phyloP scores from a whole-genome alignment of 2,797 vertebrate genomes.

The Pogonophryne albipinna region DNA sequence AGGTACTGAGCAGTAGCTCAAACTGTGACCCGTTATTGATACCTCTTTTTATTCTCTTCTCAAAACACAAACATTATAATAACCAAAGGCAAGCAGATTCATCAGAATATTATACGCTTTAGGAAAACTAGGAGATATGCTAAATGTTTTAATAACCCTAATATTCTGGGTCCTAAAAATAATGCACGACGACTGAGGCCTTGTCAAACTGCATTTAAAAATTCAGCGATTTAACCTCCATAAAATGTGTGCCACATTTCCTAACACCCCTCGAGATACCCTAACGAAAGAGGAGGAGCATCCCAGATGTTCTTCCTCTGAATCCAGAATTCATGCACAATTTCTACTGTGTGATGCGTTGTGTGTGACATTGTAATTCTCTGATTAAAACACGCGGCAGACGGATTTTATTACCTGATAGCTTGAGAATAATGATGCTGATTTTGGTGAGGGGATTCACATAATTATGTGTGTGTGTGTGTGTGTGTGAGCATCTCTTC shows the following conservation, averaged over 20 bases:
- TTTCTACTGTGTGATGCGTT: neutral
- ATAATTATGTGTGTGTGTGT: neutral
- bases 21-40: neutral
- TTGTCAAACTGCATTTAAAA: slow-evolving; percentile 6
- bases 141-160: neutral
- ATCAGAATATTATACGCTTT: neutral
- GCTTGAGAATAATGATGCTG: slow-evolving; percentile 17
- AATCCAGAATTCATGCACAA: too few relatives aligned
- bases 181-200: slow-evolving; percentile 11
- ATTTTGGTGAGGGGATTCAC: slow-evolving; percentile 11
- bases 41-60: neutral
- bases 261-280: slow-evolving; percentile 1
- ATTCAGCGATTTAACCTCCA: slow-evolving; percentile 1
- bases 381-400: slow-evolving; percentile 20
- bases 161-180: neutral
- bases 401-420: slow-evolving; percentile 47
- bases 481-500: too few relatives aligned
- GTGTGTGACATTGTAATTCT: slow-evolving; percentile 5
- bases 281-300: neutral
- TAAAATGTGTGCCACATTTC: neutral
- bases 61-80: neutral
- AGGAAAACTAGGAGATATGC: neutral
- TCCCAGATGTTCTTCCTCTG: neutral
- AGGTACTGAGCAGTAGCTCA: neutral
- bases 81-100: neutral